Conservation (phyloP, 2,797 vertebrate species). For the Pseudomugil gertrudae region DNA sequence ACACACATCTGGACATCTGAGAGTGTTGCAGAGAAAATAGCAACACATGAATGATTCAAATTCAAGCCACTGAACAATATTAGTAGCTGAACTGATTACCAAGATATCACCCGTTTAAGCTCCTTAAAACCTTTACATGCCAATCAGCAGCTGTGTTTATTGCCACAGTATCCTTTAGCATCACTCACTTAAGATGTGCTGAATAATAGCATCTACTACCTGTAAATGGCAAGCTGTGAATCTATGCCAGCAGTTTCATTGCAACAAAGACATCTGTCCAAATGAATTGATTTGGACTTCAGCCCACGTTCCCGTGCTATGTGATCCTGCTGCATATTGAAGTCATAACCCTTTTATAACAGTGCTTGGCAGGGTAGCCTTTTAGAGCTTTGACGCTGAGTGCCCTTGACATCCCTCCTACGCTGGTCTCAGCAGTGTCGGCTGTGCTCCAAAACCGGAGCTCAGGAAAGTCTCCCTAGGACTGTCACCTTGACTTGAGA, state of each 20-base stretch:
- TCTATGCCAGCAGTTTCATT: conserved; percentile 52
- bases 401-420: conserved; percentile 64
- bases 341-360: conserved; percentile 68
- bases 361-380: conserved; percentile 57
- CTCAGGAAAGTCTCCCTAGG: conserved; percentile 40
- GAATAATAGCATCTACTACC: conserved; percentile 32
- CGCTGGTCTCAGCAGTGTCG: conserved; percentile 22
- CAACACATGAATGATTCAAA: conserved; percentile 30
- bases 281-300: conserved; percentile 67
- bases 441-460: conserved; percentile 41
- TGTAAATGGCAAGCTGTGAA: conserved; percentile 56
- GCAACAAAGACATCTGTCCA: conserved; percentile 66
- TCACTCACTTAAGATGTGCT: conserved; percentile 23
- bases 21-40: conserved; percentile 2
- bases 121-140: conserved; percentile 30
- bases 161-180: conserved; percentile 46
- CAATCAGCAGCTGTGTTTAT: conserved; percentile 39
- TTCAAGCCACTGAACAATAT: conserved; percentile 17
- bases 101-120: conserved; percentile 21
- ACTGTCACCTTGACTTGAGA: conserved; percentile 52
- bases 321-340: conserved; percentile 69
- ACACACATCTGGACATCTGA: conserved; percentile 47
- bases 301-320: conserved; percentile 45
- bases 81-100: conserved; percentile 12
- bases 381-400: conserved; percentile 65